Base-by-base conservation (phyloP, 2,797 vertebrate genomes). In the Rhabdophis nuchalis region DNA sequence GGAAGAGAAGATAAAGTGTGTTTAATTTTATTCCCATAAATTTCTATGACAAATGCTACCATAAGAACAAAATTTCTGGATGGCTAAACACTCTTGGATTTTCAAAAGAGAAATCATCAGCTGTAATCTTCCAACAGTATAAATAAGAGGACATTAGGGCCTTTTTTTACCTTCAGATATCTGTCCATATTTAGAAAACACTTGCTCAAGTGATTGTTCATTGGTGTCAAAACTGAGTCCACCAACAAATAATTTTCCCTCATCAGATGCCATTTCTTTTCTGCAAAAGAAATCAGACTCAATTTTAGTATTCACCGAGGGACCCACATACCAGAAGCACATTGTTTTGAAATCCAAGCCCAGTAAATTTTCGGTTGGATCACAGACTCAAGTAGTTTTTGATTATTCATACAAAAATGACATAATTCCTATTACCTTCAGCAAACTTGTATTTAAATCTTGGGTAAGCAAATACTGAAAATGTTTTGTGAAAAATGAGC, bases 171-270 rank as follows among this genome's bases (percentile, higher is more conserved):
- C 99, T 97, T 99, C 99, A 0, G 98, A 97, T 64, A 99, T 98
- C 91, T 97, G 98, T 77, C 99, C 99, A 0, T 99, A 99, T 93
- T 99, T 99, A 12, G 98, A 97, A 95, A 99, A 99, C 13, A 98
- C 98, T n/a, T 98, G 97, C 27, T 98, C 98, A 95, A 99, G 96
- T 0, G 98, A 98, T 58, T 99, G 98, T 85, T 99, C 99, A 0
- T 98, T 98, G 52, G 99, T 99, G 68, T 99, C 99, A 91, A 99
- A 99, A 96, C 98, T 99, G 93, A 99, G 97, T 0, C 99, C 99
- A 0, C 99, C 99, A 6, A 99, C 97, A 92, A 99, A 99, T 50
- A 99, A 97, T 72, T 99, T 99, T 4, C 99, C 99, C 91, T 99
- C 99, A 93, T 99, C 99, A 72, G 98, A 98, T 96, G 97, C 97